Evolutionary conservation across 2,888 invertebrate genomes (phyloP).

Genomic region (Chrysolina oricalcia): DNA sequence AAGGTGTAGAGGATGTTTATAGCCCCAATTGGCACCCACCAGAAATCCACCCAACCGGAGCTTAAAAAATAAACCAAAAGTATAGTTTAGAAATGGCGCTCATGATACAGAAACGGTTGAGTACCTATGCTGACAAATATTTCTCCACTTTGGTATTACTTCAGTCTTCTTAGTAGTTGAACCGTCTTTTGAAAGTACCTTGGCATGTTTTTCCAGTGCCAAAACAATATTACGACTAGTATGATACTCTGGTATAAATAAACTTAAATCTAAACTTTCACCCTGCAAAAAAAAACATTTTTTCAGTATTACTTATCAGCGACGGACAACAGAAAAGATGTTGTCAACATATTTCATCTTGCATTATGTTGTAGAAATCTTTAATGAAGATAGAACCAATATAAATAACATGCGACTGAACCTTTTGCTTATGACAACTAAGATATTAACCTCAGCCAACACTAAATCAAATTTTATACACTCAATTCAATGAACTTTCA

Average conservation of each 20-base stretch:
- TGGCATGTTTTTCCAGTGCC: constrained; percentile 91
- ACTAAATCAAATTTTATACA: too few relatives aligned
- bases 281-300: constrained; percentile 73
- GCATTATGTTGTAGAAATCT: too few relatives aligned
- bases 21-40: constrained; percentile 96
- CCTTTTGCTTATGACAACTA: too few relatives aligned
- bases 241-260: constrained; percentile 93
- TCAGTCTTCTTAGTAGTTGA: constrained; percentile 75
- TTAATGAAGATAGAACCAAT: too few relatives aligned
- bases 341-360: too few relatives aligned
- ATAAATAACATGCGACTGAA: too few relatives aligned
- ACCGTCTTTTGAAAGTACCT: constrained; percentile 86
- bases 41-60: constrained; percentile 95
- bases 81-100: neutral
- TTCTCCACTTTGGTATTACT: constrained; percentile 83
- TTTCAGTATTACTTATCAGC: too few relatives aligned
- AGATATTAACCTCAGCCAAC: too few relatives aligned
- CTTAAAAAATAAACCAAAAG: constrained; percentile 54
- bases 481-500: too few relatives aligned
- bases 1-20: constrained; percentile 92
- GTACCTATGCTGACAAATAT: constrained; percentile 81
- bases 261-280: constrained; percentile 91
- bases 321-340: too few relatives aligned
- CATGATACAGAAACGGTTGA: neutral
- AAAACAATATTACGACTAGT: constrained; percentile 88